Evolutionary conservation across 2,888 invertebrate genomes (phyloP).

Genomic region (Tribolium freemani): DNA sequence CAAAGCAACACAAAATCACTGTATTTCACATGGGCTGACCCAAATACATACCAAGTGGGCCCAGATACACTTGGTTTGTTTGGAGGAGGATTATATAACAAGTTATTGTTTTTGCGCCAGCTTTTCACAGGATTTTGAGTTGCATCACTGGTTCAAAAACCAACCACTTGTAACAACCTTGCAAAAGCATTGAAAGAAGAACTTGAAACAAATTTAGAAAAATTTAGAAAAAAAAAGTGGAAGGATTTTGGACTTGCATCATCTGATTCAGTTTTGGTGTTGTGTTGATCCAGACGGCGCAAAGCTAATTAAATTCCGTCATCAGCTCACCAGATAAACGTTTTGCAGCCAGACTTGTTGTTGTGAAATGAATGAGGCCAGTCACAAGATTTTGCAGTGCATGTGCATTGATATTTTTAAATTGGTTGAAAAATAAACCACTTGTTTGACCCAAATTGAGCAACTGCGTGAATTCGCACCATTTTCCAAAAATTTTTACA

Average conservation of each 20-base stretch:
- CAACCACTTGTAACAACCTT: background rate
- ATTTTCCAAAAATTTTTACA: conserved; percentile 23
- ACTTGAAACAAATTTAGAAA: too few species aligned
- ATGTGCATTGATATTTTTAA: conserved; percentile 41
- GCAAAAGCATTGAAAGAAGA: too few species aligned
- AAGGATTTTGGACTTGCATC: too few species aligned
- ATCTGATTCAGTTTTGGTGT: background rate
- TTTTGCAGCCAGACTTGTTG: conserved; percentile 4
- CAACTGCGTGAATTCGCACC: conserved; percentile 23
- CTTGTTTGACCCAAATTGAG: conserved; percentile 42
- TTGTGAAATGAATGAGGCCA: conserved; percentile 32
- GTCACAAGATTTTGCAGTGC: conserved; percentile 23
- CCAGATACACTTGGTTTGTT: conserved; percentile 15
- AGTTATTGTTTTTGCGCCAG: background rate
- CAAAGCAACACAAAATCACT: conserved; percentile 49
- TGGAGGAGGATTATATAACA: conserved; percentile 36
- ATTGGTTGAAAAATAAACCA: conserved; percentile 32
- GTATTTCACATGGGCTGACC: conserved; percentile 55
- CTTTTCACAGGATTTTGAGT: conserved; percentile 11
- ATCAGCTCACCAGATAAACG: conserved; percentile 2
- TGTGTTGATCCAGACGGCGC: background rate
- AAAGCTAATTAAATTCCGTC: conserved; percentile 10
- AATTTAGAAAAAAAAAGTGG: too few species aligned
- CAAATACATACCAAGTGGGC: conserved; percentile 49
- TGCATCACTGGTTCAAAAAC: background rate